Percentiles rank a stretch among this genome's conserved stretches.
Conservation (phyloP, 2,113 vertebrate species). For the Psettodes erumei region DNA sequence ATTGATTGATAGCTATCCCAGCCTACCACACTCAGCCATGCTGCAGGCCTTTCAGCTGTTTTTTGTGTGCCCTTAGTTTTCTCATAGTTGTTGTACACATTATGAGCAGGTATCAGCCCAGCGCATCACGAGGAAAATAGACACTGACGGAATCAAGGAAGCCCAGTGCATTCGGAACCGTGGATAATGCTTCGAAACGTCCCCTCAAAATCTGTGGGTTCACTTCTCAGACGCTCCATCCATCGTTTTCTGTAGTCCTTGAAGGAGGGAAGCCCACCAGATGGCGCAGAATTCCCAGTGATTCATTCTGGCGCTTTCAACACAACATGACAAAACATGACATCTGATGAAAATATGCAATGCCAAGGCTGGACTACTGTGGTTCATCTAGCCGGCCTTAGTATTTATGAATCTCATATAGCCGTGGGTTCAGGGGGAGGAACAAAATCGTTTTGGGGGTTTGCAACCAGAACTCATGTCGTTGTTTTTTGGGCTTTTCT, state of each 20-base stretch:
- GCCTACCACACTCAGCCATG: background rate
- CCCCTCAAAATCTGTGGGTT: background rate
- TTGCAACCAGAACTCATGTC: background rate
- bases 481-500: background rate
- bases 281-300: conserved; percentile 43
- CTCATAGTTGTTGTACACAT: background rate
- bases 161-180: background rate
- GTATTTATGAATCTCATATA: background rate
- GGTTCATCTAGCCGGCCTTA: conserved; percentile 9
- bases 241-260: background rate
- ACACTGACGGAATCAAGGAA: background rate
- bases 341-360: conserved; percentile 39
- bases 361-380: background rate
- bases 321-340: conserved; percentile 39
- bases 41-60: background rate
- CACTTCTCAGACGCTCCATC: background rate
- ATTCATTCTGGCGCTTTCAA: background rate
- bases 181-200: background rate
- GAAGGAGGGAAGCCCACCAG: conserved; percentile 33
- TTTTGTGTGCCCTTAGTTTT: background rate
- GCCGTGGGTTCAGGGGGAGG: background rate
- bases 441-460: background rate
- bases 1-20: background rate
- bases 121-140: background rate
- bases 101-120: background rate